These are phyloP conservation scores for Rhopalosiphum nymphaeae DNA, from an alignment of 2,888 invertebrate species.

Conservation along the genomic window DNA sequence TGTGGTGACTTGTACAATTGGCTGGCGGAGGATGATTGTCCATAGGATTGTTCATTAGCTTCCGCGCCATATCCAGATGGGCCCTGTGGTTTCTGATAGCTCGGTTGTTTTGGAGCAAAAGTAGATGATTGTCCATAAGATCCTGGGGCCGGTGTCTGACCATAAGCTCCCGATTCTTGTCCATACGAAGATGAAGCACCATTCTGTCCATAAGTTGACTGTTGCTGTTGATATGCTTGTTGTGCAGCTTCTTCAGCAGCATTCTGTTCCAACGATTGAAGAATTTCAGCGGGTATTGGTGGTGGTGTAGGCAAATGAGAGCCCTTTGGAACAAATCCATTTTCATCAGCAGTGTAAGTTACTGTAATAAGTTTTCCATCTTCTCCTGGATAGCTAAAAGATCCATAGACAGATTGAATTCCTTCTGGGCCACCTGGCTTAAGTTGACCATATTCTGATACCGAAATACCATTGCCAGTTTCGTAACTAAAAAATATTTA, in stretches of 20 bases:
- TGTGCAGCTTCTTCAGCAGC: slow-evolving; percentile 67
- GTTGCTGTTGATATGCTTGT: slow-evolving; percentile 66
- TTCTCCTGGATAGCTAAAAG: slow-evolving; percentile 79
- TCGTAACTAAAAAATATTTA: slow-evolving; percentile 74
- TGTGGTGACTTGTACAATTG: slow-evolving; percentile 29
- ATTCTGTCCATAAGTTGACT: slow-evolving; percentile 49
- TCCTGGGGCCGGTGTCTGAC: not conserved
- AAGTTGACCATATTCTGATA: slow-evolving; percentile 79
- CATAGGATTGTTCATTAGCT: slow-evolving; percentile 38
- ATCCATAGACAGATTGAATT: slow-evolving; percentile 69
- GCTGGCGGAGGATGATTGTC: slow-evolving; percentile 22
- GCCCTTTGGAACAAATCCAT: slow-evolving; percentile 72
- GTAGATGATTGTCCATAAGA: slow-evolving; percentile 41
- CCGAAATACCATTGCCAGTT: slow-evolving; percentile 81
- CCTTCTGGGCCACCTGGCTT: slow-evolving; percentile 73
- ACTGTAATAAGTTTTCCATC: slow-evolving; percentile 76
- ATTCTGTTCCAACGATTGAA: slow-evolving; percentile 64
- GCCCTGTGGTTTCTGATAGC: slow-evolving; percentile 41
- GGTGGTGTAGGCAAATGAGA: slow-evolving; percentile 69
- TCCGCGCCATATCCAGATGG: slow-evolving; percentile 27
- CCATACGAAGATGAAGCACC: slow-evolving; percentile 16
- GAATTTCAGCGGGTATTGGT: slow-evolving; percentile 69
- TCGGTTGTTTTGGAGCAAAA: slow-evolving; percentile 20
- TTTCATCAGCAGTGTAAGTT: slow-evolving; percentile 81
- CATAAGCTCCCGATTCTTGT: slow-evolving; percentile 46